Percentiles rank a stretch among this genome's conserved stretches.
Conservation (phyloP, 2,888 invertebrate genomes). For the Plusia festucae region DNA sequence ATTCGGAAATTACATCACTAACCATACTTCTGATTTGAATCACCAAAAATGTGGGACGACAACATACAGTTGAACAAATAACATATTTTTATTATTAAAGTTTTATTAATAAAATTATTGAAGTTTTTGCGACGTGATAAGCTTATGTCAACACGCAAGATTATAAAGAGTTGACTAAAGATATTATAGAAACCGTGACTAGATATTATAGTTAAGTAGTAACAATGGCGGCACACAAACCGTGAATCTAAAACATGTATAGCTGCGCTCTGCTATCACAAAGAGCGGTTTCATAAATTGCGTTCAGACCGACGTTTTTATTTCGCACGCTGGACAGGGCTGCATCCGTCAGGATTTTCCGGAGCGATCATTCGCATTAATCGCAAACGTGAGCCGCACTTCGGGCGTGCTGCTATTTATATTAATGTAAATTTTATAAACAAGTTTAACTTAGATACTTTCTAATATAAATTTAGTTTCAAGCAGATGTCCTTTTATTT, state of each 20-base stretch:
- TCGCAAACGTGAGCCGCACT: slow-evolving; percentile 52
- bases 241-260: slow-evolving; percentile 15
- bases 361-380: slow-evolving; percentile 57
- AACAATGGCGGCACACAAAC: slow-evolving; percentile 8
- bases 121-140: neutral
- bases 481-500: neutral
- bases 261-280: slow-evolving; percentile 59
- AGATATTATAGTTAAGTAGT: slow-evolving; percentile 6
- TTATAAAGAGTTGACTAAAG: neutral
- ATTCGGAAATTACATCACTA: slow-evolving; percentile 12
- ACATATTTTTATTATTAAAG: too few species aligned
- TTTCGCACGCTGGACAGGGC: slow-evolving; percentile 61
- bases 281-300: slow-evolving; percentile 72
- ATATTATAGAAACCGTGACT: too few species aligned
- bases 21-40: neutral
- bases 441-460: slow-evolving; percentile 9
- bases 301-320: slow-evolving; percentile 64
- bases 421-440: slow-evolving; percentile 45
- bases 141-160: too few species aligned
- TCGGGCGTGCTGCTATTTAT: slow-evolving; percentile 49
- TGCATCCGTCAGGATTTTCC: slow-evolving; percentile 62
- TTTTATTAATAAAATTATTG: neutral
- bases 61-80: neutral
- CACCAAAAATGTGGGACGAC: neutral
- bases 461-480: slow-evolving; percentile 5